phyloP scores from a whole-genome alignment of 2,888 invertebrate species.

The Hypolimnas misippus region DNA sequence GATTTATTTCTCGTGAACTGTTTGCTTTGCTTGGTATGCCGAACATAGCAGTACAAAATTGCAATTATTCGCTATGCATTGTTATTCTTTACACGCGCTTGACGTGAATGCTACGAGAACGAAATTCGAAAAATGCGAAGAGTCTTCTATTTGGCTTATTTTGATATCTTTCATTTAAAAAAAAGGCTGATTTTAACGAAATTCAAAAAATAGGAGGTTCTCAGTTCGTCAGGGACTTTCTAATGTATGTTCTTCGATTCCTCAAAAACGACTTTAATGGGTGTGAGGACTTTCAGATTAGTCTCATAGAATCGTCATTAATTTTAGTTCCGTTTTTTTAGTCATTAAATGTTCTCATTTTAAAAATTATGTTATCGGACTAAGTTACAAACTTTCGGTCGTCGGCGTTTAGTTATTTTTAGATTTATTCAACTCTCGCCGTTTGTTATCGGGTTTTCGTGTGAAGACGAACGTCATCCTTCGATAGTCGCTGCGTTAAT shows the following conservation, averaged over 20 bases:
- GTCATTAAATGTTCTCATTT: not conserved
- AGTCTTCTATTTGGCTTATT: not conserved
- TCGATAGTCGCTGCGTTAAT: slow-evolving; percentile 1
- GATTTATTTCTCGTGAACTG: not conserved
- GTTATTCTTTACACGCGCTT: slow-evolving; percentile 16
- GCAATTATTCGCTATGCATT: slow-evolving; percentile 22
- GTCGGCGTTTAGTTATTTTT: slow-evolving; percentile 6
- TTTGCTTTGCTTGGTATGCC: slow-evolving; percentile 3
- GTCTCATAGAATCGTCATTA: too few relatives aligned
- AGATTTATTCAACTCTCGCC: slow-evolving; percentile 14
- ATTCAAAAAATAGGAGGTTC: too few relatives aligned
- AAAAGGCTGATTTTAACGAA: too few relatives aligned
- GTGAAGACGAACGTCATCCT: slow-evolving; percentile 5
- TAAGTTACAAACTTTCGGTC: slow-evolving; percentile 2
- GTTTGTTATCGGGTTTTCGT: slow-evolving; percentile 18
- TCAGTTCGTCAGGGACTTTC: too few relatives aligned
- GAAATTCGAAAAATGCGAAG: slow-evolving; percentile 11
- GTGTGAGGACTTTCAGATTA: too few relatives aligned
- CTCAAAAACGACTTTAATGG: too few relatives aligned
- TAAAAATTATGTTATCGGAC: slow-evolving; percentile 4
- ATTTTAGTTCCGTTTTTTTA: too few relatives aligned
- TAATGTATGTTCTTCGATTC: too few relatives aligned
- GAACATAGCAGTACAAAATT: slow-evolving; percentile 1
- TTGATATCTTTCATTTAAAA: not conserved
- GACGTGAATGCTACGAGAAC: slow-evolving; percentile 20